Evolutionary conservation across 2,797 vertebrate species (phyloP).

Genomic region (Apodemus agrarius): DNA sequence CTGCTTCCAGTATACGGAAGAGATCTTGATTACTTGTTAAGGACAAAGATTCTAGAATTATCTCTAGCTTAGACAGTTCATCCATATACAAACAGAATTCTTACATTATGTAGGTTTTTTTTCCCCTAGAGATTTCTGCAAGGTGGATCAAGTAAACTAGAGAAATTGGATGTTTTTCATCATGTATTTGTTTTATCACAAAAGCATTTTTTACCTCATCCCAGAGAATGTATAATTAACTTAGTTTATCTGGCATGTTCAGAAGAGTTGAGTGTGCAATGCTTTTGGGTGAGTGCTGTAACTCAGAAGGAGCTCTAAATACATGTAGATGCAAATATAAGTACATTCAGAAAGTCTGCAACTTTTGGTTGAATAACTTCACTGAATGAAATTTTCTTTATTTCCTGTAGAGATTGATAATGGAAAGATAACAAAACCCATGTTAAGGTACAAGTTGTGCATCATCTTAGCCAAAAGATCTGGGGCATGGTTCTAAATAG

Average conservation of each 20-base stretch:
- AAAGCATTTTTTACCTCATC: background rate
- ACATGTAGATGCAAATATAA: background rate
- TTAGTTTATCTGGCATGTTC: background rate
- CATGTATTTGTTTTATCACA: background rate
- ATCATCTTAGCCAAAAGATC: background rate
- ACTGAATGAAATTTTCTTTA: conserved; percentile 39
- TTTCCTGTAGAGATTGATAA: conserved; percentile 4
- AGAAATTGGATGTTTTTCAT: background rate
- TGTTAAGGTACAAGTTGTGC: background rate
- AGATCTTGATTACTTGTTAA: background rate
- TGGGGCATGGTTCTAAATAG: background rate
- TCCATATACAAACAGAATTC: background rate
- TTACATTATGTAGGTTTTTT: background rate
- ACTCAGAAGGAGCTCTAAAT: background rate
- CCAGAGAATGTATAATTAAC: background rate
- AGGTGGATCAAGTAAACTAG: background rate
- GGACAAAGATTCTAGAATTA: conserved; percentile 8
- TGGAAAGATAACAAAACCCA: background rate
- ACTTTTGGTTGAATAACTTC: conserved; percentile 7
- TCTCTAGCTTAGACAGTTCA: background rate
- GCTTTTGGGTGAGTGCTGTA: background rate
- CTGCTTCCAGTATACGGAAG: background rate
- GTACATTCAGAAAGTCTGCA: conserved; percentile 1
- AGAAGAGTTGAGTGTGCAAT: conserved; percentile 1
- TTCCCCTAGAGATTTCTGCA: background rate